phyloP scores from a whole-genome alignment of 1,140 invertebrate genomes.

The Saxidomus purpurata region DNA sequence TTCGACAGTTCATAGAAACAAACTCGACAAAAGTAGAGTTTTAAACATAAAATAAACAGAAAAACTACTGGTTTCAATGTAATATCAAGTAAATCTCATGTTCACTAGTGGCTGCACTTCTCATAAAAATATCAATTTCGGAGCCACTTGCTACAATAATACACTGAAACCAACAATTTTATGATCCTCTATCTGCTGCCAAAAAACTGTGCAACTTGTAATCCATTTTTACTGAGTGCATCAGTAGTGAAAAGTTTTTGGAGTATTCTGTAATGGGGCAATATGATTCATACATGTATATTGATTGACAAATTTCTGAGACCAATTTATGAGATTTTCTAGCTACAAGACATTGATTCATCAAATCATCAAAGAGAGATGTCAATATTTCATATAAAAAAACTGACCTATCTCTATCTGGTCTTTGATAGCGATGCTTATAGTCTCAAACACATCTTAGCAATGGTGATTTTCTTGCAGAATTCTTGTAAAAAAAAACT shows the following conservation, averaged over 20 bases:
- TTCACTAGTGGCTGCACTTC: too few species aligned
- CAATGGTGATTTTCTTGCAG: not conserved
- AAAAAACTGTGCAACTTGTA: too few species aligned
- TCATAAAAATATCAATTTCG: too few species aligned
- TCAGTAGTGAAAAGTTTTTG: not conserved
- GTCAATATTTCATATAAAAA: constrained; percentile 15
- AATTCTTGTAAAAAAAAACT: not conserved
- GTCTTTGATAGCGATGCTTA: not conserved
- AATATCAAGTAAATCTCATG: too few species aligned
- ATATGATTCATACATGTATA: constrained; percentile 65
- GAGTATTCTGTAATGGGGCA: constrained; percentile 36
- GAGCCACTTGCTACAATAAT: too few species aligned
- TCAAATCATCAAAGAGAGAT: constrained; percentile 18
- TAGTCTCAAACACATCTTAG: not conserved
- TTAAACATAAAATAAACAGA: too few species aligned
- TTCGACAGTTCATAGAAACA: too few species aligned
- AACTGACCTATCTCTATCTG: not conserved
- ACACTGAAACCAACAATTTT: too few species aligned
- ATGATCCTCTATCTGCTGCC: too few species aligned
- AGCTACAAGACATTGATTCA: constrained; percentile 35
- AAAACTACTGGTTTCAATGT: too few species aligned
- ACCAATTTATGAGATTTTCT: constrained; percentile 40
- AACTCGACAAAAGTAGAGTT: too few species aligned
- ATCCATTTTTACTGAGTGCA: not conserved
- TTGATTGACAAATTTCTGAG: constrained; percentile 62